Percentiles rank a stretch among this genome's conserved stretches.
Conservation (phyloP, 2,113 vertebrate genomes). For the Xyliphius kryptos region DNA sequence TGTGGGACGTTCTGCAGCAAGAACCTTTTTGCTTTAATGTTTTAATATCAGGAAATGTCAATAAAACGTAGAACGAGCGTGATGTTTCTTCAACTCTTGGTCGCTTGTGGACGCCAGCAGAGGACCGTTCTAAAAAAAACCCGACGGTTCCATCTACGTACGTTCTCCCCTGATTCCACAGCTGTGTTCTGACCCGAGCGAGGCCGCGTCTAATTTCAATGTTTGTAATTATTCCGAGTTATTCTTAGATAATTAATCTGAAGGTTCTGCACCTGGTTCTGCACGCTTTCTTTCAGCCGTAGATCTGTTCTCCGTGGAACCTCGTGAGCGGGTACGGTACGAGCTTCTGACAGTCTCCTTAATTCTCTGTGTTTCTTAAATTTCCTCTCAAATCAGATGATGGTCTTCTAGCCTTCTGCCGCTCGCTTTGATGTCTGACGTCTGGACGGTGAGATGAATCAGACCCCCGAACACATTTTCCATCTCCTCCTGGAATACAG, state of each 20-base stretch:
- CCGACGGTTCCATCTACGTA: no score
- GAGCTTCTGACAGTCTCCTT: no score
- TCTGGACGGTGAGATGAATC: constrained; percentile 27
- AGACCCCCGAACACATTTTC: constrained; percentile 5
- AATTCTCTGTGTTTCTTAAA: no score
- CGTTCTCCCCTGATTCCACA: constrained; percentile 1
- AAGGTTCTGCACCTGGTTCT: background rate
- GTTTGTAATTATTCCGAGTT: constrained; percentile 24
- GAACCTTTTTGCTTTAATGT: background rate
- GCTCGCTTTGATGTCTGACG: constrained; percentile 32
- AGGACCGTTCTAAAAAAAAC: no score
- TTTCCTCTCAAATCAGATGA: constrained; percentile 28
- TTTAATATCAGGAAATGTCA: background rate
- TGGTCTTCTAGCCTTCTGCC: constrained; percentile 18
- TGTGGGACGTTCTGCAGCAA: no score
- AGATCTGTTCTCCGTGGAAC: background rate
- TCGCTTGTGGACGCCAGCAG: no score
- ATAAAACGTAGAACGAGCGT: no score
- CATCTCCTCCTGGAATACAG: background rate
- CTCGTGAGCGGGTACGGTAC: no score
- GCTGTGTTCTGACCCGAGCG: background rate
- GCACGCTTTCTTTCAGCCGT: background rate
- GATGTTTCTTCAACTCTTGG: no score
- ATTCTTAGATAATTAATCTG: constrained; percentile 21
- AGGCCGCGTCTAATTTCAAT: constrained; percentile 2